phyloP scores from a whole-genome alignment of 37 sponge, comb jelly and placozoan species.

The Halichondria panicea region DNA sequence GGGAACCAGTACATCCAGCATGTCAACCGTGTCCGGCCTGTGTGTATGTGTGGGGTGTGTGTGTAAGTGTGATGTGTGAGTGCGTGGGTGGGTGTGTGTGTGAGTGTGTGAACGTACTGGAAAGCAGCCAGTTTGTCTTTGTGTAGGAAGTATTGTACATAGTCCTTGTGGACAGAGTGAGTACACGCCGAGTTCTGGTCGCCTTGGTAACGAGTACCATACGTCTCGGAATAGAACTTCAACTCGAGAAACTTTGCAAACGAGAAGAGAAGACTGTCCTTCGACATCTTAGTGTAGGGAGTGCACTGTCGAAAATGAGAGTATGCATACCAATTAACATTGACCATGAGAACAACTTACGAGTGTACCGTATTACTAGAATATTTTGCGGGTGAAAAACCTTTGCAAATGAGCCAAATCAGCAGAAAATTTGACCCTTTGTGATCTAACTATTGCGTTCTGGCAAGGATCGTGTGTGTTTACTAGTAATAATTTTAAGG shows the following conservation, averaged over 20 bases:
- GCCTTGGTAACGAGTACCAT: slow-evolving; percentile 28
- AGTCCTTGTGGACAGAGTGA: slow-evolving; percentile 76
- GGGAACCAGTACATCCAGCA: slow-evolving; percentile 51
- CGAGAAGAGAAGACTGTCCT: slow-evolving; percentile 78
- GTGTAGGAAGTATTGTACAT: slow-evolving; percentile 86
- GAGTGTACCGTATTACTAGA: too few relatives aligned
- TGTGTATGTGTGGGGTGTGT: neutral
- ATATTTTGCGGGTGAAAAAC: too few relatives aligned
- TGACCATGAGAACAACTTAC: too few relatives aligned
- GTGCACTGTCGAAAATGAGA: slow-evolving; percentile 32
- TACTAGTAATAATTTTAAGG: too few relatives aligned
- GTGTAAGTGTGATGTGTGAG: too few relatives aligned
- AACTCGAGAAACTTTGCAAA: slow-evolving; percentile 96
- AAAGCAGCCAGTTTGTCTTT: slow-evolving; percentile 72
- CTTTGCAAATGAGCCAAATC: too few relatives aligned
- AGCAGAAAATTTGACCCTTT: too few relatives aligned
- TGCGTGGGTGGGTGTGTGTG: too few relatives aligned
- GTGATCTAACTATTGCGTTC: too few relatives aligned
- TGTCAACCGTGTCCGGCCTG: slow-evolving; percentile 21
- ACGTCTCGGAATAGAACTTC: slow-evolving; percentile 77
- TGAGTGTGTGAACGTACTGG: slow-evolving; percentile 53
- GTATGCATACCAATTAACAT: neutral
- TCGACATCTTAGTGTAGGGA: slow-evolving; percentile 55
- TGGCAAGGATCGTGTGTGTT: too few relatives aligned
- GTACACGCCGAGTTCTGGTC: slow-evolving; percentile 32